Conservation (phyloP, 2,113 vertebrate species). For the Rhinichthys klamathensis region DNA sequence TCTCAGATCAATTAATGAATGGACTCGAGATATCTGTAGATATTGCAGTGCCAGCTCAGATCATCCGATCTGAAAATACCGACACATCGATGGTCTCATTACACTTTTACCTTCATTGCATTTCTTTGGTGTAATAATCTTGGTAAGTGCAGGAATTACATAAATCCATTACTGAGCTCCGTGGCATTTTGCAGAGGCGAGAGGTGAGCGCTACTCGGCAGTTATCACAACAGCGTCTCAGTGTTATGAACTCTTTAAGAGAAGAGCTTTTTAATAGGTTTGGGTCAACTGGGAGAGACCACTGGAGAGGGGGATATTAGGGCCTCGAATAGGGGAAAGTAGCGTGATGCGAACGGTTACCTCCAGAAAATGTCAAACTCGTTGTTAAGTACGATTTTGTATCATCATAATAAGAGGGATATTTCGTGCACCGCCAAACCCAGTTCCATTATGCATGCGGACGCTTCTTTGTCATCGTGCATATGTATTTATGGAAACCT, state of each 20-base stretch:
- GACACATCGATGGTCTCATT: constrained; percentile 69
- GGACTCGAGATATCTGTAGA: not conserved
- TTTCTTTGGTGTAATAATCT: constrained; percentile 73
- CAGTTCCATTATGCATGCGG: constrained; percentile 36
- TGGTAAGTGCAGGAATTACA: constrained; percentile 81
- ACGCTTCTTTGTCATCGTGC: not conserved
- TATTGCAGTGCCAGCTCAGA: constrained; percentile 8
- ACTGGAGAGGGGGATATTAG: constrained; percentile 71
- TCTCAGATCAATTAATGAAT: not conserved
- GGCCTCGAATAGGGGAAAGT: constrained; percentile 75
- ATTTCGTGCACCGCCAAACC: constrained; percentile 33
- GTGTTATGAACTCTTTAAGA: constrained; percentile 79
- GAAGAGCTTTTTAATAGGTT: constrained; percentile 80
- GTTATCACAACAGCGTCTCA: constrained; percentile 77
- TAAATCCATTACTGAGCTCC: constrained; percentile 79
- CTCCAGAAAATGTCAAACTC: constrained; percentile 77
- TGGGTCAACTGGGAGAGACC: constrained; percentile 74
- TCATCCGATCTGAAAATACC: constrained; percentile 48
- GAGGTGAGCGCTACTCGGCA: constrained; percentile 75
- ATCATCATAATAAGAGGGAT: constrained; percentile 56
- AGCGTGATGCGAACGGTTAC: constrained; percentile 76
- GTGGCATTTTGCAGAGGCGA: constrained; percentile 79
- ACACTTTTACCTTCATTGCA: constrained; percentile 67
- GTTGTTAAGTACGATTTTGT: constrained; percentile 57
- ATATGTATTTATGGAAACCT: not conserved